Percentiles rank a stretch among this genome's conserved stretches.
These are phyloP conservation scores for Lysandra coridon DNA, from an alignment of 2,888 invertebrate genomes.

Conservation along the genomic window DNA sequence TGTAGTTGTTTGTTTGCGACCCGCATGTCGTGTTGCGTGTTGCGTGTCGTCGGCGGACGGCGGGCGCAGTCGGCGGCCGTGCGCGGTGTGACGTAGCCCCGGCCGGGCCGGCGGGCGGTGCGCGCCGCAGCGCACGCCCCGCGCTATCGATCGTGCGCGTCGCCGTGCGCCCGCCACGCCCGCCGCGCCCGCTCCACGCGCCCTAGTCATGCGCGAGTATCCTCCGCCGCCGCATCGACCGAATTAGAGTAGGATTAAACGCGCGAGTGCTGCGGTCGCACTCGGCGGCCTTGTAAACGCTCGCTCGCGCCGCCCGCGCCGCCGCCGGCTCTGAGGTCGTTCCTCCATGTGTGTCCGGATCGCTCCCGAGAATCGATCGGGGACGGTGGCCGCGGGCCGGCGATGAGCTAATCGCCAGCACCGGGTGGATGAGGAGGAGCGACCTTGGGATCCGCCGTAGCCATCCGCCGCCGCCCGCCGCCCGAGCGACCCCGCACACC, in stretches of 20 bases:
- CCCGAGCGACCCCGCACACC: slow-evolving; percentile 46
- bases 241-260: slow-evolving; percentile 55
- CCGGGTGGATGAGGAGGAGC: slow-evolving; percentile 49
- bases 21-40: not conserved
- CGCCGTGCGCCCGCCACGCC: slow-evolving; percentile 51
- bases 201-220: slow-evolving; percentile 66
- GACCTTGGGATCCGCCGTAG: slow-evolving; percentile 54
- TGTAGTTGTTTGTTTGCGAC: not conserved
- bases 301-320: slow-evolving; percentile 53
- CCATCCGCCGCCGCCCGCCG: slow-evolving; percentile 46
- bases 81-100: slow-evolving; percentile 53
- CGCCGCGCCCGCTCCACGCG: slow-evolving; percentile 48
- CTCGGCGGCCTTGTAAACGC: slow-evolving; percentile 55
- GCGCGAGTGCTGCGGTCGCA: slow-evolving; percentile 75
- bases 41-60: not conserved
- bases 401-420: slow-evolving; percentile 54
- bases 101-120: slow-evolving; percentile 35
- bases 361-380: slow-evolving; percentile 51
- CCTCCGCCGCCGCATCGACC: slow-evolving; percentile 63
- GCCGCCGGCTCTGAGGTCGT: slow-evolving; percentile 52
- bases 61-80: not conserved
- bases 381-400: slow-evolving; percentile 49
- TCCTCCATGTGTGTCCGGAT: slow-evolving; percentile 56
- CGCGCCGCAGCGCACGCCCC: slow-evolving; percentile 56
- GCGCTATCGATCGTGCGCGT: slow-evolving; percentile 57